Conservation (phyloP, 2,888 invertebrate genomes). For the Cataglyphis albicans region DNA sequence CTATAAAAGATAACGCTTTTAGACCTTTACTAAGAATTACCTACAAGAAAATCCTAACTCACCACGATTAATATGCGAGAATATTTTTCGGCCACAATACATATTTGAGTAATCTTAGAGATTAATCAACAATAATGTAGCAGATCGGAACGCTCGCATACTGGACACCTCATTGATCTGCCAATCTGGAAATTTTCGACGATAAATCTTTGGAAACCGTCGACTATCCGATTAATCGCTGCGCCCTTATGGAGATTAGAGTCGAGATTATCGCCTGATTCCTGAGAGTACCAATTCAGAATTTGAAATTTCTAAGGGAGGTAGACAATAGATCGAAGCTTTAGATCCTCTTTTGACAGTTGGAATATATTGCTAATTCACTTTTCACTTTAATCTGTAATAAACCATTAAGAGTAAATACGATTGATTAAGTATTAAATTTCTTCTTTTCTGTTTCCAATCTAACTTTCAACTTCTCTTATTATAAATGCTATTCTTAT, state of each 20-base stretch:
- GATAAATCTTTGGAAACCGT: constrained; percentile 36
- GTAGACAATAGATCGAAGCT: constrained; percentile 12
- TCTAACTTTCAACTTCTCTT: neutral
- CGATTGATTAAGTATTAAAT: constrained; percentile 9
- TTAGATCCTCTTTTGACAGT: constrained; percentile 16
- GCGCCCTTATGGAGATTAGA: constrained; percentile 41
- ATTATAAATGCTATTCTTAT: neutral
- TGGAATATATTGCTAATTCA: neutral
- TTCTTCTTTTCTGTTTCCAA: neutral
- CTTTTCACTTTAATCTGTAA: constrained; percentile 12
- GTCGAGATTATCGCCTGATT: constrained; percentile 51
- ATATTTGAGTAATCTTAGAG: constrained; percentile 32
- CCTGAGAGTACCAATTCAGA: constrained; percentile 48
- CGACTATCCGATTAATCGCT: constrained; percentile 16
- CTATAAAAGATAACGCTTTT: constrained; percentile 60
- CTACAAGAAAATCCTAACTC: constrained; percentile 51
- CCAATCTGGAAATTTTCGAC: constrained; percentile 38
- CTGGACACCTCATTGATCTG: constrained; percentile 19
- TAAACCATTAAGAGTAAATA: neutral
- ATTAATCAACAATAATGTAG: constrained; percentile 36
- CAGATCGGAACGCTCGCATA: constrained; percentile 29
- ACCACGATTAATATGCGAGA: constrained; percentile 21
- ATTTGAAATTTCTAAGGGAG: constrained; percentile 58
- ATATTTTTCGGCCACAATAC: constrained; percentile 18
- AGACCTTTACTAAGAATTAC: constrained; percentile 29